Base-by-base conservation (phyloP, 2,888 invertebrate genomes). In the Polietes domitor region DNA sequence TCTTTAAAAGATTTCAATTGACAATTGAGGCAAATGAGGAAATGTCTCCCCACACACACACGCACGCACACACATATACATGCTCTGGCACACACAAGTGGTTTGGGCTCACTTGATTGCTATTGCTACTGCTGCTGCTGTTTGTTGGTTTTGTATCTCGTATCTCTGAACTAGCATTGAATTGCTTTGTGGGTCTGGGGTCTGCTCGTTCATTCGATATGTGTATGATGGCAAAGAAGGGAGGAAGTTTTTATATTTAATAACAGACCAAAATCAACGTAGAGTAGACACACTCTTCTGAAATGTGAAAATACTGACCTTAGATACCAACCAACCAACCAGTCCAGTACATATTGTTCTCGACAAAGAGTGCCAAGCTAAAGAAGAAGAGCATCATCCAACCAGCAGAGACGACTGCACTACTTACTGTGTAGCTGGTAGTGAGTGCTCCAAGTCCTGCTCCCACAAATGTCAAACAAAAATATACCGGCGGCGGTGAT, bases 21-120 rank as follows among this genome's bases (percentile, higher is more conserved):
- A 71, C 87, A 90, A 91, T 87, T 90, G 90, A 90, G 91, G 87
- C 90, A 88, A 90, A 88, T 89, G 90, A 90, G 90, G 90, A 80
- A 85, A 82, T 85, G 82, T 86, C 87, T 87, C 85, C 77, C 75
- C 75, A 80, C 43, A 21, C 68, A 43, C 24, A 43, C 21, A 15
- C 43, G 37, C 55, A 24, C 24, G n/a, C 21, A 58, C 7, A 26
- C 58, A 58, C n/a, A n/a, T n/a, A n/a, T n/a, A n/a, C n/a, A n/a
- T n/a, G n/a, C n/a, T n/a, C n/a, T n/a, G n/a, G 28, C 15, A 58
- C 58, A 58, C 26, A 26, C 19, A 15, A 47, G 47, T 15, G n/a
- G n/a, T 47, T 47, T 47, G 47, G 47, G n/a, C 47, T 47, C 47
- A 47, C 47, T 47, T 47, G 9, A 2, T 7, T 41, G 47, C 47